These are phyloP conservation scores for Drosophila monieri DNA, from an alignment of 2,888 invertebrate species.

Conservation along the genomic window DNA sequence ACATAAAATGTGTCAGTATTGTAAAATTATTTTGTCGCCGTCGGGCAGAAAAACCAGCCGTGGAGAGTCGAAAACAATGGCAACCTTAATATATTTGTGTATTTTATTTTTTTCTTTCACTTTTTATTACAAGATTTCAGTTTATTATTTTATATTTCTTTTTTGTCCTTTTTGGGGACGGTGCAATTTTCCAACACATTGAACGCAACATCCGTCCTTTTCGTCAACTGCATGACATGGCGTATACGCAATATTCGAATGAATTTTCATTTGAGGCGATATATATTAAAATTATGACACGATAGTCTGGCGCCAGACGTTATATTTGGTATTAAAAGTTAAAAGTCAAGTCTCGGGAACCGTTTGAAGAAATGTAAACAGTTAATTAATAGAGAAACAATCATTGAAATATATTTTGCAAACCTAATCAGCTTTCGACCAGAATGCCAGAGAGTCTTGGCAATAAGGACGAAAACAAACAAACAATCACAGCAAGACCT, in stretches of 20 bases:
- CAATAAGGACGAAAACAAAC: slow-evolving; percentile 18
- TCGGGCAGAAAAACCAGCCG: slow-evolving; percentile 49
- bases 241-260: slow-evolving; percentile 62
- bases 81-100: slow-evolving; percentile 62
- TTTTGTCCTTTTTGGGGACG: slow-evolving; percentile 15
- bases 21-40: slow-evolving; percentile 76
- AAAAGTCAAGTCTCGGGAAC: neutral
- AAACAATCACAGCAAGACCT: slow-evolving; percentile 3
- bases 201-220: slow-evolving; percentile 37
- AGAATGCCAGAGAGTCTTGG: slow-evolving; percentile 18
- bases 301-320: slow-evolving; percentile 7
- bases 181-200: slow-evolving; percentile 76
- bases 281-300: slow-evolving; percentile 44
- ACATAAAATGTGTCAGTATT: slow-evolving; percentile 78
- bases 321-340: slow-evolving; percentile 8
- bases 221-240: slow-evolving; percentile 50
- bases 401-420: slow-evolving; percentile 39
- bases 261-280: slow-evolving; percentile 11
- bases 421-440: slow-evolving; percentile 40
- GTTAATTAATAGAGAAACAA: slow-evolving; percentile 9
- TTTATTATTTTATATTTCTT: slow-evolving; percentile 26
- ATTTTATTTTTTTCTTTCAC: slow-evolving; percentile 38
- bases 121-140: slow-evolving; percentile 46
- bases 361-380: neutral
- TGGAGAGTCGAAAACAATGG: slow-evolving; percentile 35